Base-by-base conservation (phyloP, 2,113 vertebrate species). In the Sisor rabdophorus region DNA sequence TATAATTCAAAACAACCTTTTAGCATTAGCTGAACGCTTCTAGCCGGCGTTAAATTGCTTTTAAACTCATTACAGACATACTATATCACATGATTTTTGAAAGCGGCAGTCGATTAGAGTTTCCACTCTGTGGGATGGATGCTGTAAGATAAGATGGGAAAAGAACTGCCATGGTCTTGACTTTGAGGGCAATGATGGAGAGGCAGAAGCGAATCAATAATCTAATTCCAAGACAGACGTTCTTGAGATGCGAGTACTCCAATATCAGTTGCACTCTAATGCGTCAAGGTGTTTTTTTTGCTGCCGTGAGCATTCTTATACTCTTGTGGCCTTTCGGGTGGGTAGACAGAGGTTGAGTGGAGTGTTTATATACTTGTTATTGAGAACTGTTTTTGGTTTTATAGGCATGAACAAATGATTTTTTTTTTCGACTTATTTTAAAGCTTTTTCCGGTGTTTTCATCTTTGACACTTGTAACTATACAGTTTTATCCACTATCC, bases 161-260 rank as follows among this genome's bases (percentile, higher is more conserved):
- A 69, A 79, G 63, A 76, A 55, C 71, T 24, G 50, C 30, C 59
- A 65, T 70, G 24, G 24, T 52, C 73, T 75, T 74, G 70, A 79
- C 70, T 83, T 82, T 67, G 72, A 81, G 50, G 59, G 78, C 68
- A 69, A 65, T 63, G 77, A 58, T 75, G 53, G 69, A 59, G 61
- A 63, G 71, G 59, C 32, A 69, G 71, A 75, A 61, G 32, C 19
- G 2, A 79, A 84, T 86, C 83, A 61, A 86, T 84, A 83, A 75
- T 73, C 76, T 82, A 81, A 75, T 84, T 83, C 68, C 36, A 80
- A 56, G 68, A 22, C 75, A 78, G 59, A 65, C 70, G 60, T 78
- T 80, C 74, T 81, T 64, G 64, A 77, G 70, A 65, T 55, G 73
- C 32, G 65, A 63, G 56, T 79, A 80, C 76, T 77, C 61, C 77